phyloP scores from a whole-genome alignment of 2,113 vertebrate genomes.

The Saguinus midas region DNA sequence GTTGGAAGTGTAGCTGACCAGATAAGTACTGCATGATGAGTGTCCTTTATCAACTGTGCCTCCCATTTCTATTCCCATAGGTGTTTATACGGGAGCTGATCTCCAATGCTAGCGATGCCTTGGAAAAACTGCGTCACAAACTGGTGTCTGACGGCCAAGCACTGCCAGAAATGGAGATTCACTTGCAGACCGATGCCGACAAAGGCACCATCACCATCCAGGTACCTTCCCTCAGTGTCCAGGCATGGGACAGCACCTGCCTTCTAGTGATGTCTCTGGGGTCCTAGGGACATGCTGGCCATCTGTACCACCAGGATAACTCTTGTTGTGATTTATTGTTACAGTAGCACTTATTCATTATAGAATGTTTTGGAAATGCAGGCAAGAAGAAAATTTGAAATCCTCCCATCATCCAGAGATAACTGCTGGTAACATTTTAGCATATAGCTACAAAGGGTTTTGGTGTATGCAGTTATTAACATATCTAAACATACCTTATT shows the following conservation, averaged over 20 bases:
- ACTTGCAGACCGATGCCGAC: conserved; percentile 90
- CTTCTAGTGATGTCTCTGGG: neutral
- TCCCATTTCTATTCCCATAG: conserved; percentile 69
- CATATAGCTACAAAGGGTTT: neutral
- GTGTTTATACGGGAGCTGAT: conserved; percentile 98
- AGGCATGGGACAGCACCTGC: fast-evolving
- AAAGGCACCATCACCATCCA: conserved; percentile 95
- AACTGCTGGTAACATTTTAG: neutral
- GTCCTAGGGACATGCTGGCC: neutral
- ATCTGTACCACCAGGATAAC: neutral
- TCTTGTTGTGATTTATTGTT: neutral
- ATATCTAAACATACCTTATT: neutral
- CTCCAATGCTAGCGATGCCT: conserved; percentile 95
- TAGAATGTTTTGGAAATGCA: neutral
- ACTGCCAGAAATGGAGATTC: conserved; percentile 93
- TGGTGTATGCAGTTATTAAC: neutral
- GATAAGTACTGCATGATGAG: fast-evolving
- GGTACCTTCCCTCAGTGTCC: conserved; percentile 80
- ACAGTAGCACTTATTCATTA: neutral
- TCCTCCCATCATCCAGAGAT: neutral
- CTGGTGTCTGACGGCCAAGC: conserved; percentile 86
- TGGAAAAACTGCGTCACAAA: conserved; percentile 95
- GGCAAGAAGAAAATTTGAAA: neutral
- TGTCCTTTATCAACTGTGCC: fast-evolving
- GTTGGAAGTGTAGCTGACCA: neutral